phyloP scores from a whole-genome alignment of 2,888 invertebrate genomes.

The Heliconius ismenius region DNA sequence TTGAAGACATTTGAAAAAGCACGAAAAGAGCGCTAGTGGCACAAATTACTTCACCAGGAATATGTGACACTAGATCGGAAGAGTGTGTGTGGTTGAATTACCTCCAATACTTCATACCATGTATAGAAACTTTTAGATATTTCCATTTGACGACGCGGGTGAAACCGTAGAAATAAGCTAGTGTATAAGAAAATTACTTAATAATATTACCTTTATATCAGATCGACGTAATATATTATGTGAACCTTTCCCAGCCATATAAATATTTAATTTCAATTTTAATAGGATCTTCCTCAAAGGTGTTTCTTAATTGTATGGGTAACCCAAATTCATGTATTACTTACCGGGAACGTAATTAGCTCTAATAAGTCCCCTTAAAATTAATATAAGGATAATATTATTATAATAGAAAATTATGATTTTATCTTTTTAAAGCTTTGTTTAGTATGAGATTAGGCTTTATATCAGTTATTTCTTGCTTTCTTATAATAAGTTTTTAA shows the following conservation, averaged over 20 bases:
- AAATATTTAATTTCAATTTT: conserved; percentile 51
- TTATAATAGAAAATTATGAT: conserved; percentile 1
- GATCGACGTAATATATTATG: not conserved
- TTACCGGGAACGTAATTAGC: conserved; percentile 28
- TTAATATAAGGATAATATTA: conserved; percentile 20
- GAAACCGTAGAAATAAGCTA: no score
- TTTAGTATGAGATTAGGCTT: not conserved
- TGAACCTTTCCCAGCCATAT: conserved; percentile 41
- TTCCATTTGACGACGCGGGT: no score
- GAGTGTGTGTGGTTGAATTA: no score
- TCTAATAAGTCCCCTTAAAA: conserved; percentile 28
- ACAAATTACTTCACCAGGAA: no score
- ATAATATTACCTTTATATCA: no score
- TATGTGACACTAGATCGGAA: no score
- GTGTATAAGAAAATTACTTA: no score
- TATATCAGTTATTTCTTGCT: not conserved
- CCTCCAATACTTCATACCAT: no score
- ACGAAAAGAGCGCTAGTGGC: no score
- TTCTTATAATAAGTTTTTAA: not conserved
- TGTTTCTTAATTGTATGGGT: conserved; percentile 48
- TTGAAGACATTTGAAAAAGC: no score
- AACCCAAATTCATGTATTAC: conserved; percentile 41
- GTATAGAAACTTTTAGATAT: no score
- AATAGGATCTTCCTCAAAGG: conserved; percentile 47
- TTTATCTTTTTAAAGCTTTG: not conserved